Evolutionary conservation across 2,797 vertebrate species (phyloP), one percentile per base, ranked within the genome.

Genomic region (Enteromius radiatus): DNA sequence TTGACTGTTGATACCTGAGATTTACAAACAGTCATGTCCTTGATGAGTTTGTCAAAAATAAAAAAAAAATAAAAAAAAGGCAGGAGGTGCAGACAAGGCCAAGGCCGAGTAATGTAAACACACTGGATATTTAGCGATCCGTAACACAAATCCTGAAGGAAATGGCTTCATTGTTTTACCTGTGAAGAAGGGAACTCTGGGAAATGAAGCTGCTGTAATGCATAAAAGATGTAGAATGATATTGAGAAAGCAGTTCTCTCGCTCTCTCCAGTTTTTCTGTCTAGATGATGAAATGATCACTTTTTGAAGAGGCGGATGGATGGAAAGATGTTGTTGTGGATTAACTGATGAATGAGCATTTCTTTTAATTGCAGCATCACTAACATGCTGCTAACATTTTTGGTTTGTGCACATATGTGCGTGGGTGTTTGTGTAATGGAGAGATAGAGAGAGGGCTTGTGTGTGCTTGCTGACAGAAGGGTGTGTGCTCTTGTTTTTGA

Each of bases 401-500:
- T 80, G 28, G 56, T 64, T 47, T 64, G 56, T 38, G 56, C 56
- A 64, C 79, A 21, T 81, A 49, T 73, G 69, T 73, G 54, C 41
- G 38, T 71, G 52, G 23, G 67, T 71, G 67, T 61, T n/a, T 45
- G 41, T 83, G 64, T 59, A n/a, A 54, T 23, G 11, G 36, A 76
- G 74, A 54, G 79, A 81, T 79, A 45, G 52, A 59, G 52, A 67
- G 76, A 38, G 69, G 65, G 23, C 54, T 52, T 80, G 47, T 80
- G 78, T 78, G 47, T 54, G 47, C 76, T 67, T 81, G 76, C 33
- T n/a, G 52, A 71, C 49, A 73, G 70, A 82, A 81, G 86, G 91
- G 90, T 89, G 90, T 89, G 90, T 85, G 85, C 88, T 88, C 91
- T 94, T 95, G 95, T 95, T 96, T 96, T 95, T 95, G 93, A 94